phyloP scores from a whole-genome alignment of 2,888 invertebrate species.

The Andrena bucephala region DNA sequence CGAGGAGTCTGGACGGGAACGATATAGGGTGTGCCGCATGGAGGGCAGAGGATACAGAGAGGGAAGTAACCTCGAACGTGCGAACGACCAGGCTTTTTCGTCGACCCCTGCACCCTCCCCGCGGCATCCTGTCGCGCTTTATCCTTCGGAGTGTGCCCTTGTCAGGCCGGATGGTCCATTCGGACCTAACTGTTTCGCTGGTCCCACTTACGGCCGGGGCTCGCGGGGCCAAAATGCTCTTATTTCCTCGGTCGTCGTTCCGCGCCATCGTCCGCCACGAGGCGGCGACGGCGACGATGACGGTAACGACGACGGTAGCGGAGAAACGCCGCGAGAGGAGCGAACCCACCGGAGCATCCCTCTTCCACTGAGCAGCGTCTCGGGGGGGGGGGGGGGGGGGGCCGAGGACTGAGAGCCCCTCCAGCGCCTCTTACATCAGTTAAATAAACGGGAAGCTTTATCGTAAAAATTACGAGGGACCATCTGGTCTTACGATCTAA shows the following conservation, averaged over 20 bases:
- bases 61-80: conserved; percentile 58
- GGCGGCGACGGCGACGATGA: conserved; percentile 10
- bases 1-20: not conserved
- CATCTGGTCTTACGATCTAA: conserved; percentile 5
- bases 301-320: conserved; percentile 28
- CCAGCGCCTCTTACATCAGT: conserved; percentile 23
- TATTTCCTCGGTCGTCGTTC: conserved; percentile 48
- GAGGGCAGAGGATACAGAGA: not conserved
- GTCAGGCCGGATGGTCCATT: conserved; percentile 67
- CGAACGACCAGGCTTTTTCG: conserved; percentile 57
- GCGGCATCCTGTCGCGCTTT: conserved; percentile 39
- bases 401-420: conserved; percentile 4
- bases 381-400: not conserved
- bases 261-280: conserved; percentile 25
- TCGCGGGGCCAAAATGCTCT: conserved; percentile 59
- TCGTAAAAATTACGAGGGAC: conserved; percentile 43
- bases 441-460: conserved; percentile 37
- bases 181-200: conserved; percentile 71
- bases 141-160: conserved; percentile 45
- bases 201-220: conserved; percentile 54
- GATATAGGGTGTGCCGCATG: not conserved
- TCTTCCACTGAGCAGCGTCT: not conserved
- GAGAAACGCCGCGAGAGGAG: not conserved
- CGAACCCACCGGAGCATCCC: conserved; percentile 10
- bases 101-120: not conserved